Evolutionary conservation across 2,888 invertebrate species (phyloP), one percentile per base, ranked within the genome.

Genomic region (Acleris emargana): DNA sequence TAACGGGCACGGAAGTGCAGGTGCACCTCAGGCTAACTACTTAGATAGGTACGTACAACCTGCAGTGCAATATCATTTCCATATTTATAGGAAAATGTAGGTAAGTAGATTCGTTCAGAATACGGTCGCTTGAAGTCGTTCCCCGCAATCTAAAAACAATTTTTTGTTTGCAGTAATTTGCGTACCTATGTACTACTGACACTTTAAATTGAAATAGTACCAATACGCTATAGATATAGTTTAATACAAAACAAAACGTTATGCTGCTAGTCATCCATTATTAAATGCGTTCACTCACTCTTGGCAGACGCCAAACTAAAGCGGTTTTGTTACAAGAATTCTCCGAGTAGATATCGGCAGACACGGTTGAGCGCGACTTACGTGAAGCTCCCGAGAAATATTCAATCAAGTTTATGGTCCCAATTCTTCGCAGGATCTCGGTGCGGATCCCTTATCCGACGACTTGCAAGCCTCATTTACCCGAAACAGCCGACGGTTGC

Each of bases 351-450:
- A n/a, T n/a, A 38, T 4, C 38, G 3, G 5, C 55, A 55, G 43
- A 20, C 22, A 58, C 58, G 32, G 17, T 42, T 18, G 20, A 49
- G 18, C 58, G 58, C 50, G 45, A 22, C 38, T 49, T 54, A 54
- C 28, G 49, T 50, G 18, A 17, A 63, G 64, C 54, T 51, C 49
- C 18, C 51, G 47, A 57, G 38, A 80, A 80, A 83, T 86, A 85
- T 86, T 86, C 84, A 85, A 86, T 86, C 83, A 86, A 81, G 79
- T 86, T 86, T 85, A 85, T 83, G 69, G 78, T 73, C 72, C 69
- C 76, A 75, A 78, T 83, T 78, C 78, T 75, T 79, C 72, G 70
- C 57, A 61, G 60, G 42, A 13, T 70, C 66, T 61, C 58, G 70
- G 71, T 68, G 68, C 53, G 51, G 58, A 80, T 81, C 81, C 71